phyloP scores from a whole-genome alignment of 2,797 vertebrate genomes.

The Bradypodion pumilum region DNA sequence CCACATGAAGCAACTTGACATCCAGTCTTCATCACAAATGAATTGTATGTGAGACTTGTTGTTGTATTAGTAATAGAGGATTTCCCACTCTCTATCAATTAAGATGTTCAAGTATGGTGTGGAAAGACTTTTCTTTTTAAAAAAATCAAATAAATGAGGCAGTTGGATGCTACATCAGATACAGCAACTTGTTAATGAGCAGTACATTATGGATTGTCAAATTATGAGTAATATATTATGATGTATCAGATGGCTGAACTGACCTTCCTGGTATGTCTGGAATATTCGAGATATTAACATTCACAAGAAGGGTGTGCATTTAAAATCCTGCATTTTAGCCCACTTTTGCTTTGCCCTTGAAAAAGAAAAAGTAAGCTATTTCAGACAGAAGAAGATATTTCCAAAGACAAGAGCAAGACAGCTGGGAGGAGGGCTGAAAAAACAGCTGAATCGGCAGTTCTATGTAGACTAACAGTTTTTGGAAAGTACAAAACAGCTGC shows the following conservation, averaged over 20 bases:
- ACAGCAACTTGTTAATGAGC: background rate
- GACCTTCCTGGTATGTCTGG: background rate
- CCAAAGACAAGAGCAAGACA: conserved; percentile 35
- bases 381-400: conserved; percentile 28
- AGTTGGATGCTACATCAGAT: background rate
- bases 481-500: conserved; percentile 29
- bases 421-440: conserved; percentile 26
- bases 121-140: background rate
- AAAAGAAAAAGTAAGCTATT: background rate
- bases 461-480: conserved; percentile 1
- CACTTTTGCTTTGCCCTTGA: background rate
- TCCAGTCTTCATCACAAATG: no score
- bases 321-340: background rate
- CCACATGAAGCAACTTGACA: no score
- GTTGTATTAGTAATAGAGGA: no score
- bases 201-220: background rate
- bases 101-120: background rate
- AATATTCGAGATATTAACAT: conserved; percentile 8
- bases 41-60: no score
- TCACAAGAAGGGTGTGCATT: background rate
- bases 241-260: background rate
- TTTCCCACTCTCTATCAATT: no score
- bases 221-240: background rate
- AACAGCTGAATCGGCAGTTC: conserved; percentile 26
- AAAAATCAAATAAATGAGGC: background rate